A percentile compares a stretch with the other conserved stretches of the same genome.
phyloP scores from a whole-genome alignment of 2,113 vertebrate species.

The Colossoma macropomum region DNA sequence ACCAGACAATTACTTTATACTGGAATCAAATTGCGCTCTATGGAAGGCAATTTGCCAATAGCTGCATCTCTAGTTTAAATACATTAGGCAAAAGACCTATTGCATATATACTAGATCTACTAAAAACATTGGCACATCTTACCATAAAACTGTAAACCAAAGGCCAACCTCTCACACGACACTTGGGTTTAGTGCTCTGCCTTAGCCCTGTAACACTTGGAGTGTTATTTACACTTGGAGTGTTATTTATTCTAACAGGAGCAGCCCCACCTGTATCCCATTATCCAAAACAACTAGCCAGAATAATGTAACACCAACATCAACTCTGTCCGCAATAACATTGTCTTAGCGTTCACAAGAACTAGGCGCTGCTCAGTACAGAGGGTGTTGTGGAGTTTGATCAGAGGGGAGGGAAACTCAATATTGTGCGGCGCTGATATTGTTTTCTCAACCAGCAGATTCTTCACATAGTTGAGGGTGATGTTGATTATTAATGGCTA shows the following conservation, averaged over 20 bases:
- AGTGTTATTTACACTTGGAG: background rate
- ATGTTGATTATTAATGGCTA: conserved; percentile 55
- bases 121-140: background rate
- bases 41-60: background rate
- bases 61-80: background rate
- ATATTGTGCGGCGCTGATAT: background rate
- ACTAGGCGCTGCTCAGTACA: background rate
- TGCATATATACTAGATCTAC: background rate
- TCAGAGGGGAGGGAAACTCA: background rate
- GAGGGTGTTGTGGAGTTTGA: background rate
- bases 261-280: conserved; percentile 43
- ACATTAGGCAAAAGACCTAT: too few species aligned
- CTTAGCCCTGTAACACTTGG: background rate
- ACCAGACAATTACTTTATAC: background rate
- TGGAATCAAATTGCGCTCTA: background rate
- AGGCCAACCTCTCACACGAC: background rate
- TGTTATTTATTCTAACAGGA: conserved; percentile 7
- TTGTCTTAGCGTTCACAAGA: background rate
- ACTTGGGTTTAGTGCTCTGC: conserved; percentile 5
- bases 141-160: background rate
- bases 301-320: conserved; percentile 35
- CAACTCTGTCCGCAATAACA: conserved; percentile 10
- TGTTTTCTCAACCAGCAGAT: conserved; percentile 47
- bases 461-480: conserved; percentile 45
- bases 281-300: conserved; percentile 38